Percentiles rank a stretch among this genome's conserved stretches.
These are phyloP conservation scores for Aegotheles bennettii DNA, from an alignment of 2,113 vertebrate species.

Conservation along the genomic window DNA sequence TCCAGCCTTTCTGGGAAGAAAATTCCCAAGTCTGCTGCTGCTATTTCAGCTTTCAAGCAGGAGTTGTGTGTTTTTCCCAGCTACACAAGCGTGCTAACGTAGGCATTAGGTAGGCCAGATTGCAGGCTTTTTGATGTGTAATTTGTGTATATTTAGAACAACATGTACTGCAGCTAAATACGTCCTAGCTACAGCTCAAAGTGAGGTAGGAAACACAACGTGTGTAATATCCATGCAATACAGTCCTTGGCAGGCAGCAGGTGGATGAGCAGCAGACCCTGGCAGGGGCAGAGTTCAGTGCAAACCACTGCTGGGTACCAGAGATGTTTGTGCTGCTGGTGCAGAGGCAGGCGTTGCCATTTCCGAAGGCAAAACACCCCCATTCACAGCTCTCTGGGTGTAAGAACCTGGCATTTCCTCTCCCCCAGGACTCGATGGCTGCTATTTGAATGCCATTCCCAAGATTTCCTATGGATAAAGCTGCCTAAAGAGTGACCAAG, in stretches of 20 bases:
- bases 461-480: not conserved
- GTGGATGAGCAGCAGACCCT: not conserved
- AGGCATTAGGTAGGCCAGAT: conserved; percentile 49
- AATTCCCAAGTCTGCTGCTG: not conserved
- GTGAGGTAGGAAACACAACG: not conserved
- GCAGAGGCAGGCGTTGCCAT: not conserved
- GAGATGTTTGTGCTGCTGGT: not conserved
- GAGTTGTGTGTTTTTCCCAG: conserved; percentile 17
- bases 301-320: not conserved
- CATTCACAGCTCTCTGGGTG: not conserved
- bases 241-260: not conserved
- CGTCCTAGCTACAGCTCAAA: not conserved
- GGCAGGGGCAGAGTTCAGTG: not conserved
- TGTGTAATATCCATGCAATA: not conserved
- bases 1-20: not conserved
- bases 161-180: conserved; percentile 13
- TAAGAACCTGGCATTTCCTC: rapidly evolving
- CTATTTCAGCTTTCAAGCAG: not conserved
- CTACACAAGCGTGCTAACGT: not conserved
- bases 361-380: not conserved
- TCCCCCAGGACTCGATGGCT: rapidly evolving
- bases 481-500: not conserved
- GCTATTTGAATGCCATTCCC: not conserved
- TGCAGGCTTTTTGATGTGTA: not conserved
- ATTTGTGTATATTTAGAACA: conserved; percentile 47